A percentile compares a stretch with the other conserved stretches of the same genome.
Evolutionary conservation across 2,113 vertebrate genomes (phyloP).

Genomic region (Girardinichthys multiradiatus): DNA sequence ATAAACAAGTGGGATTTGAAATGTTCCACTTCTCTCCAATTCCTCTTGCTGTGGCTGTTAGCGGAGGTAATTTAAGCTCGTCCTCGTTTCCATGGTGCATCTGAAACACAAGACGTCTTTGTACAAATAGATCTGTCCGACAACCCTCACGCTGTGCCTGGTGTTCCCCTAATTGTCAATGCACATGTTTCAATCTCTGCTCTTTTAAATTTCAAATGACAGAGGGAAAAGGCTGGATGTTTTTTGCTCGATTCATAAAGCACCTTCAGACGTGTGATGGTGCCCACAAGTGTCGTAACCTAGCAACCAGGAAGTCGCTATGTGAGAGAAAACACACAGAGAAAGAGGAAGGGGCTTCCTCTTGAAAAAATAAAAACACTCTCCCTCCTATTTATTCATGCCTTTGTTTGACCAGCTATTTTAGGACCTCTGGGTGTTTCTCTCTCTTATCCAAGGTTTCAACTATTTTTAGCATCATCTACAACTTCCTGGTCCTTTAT

Average conservation of each 20-base stretch:
- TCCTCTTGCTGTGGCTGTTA: slow-evolving; percentile 50
- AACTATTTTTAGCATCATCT: slow-evolving; percentile 72
- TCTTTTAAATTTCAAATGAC: slow-evolving; percentile 78
- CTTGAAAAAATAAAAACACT: slow-evolving; percentile 51
- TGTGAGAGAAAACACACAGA: slow-evolving; percentile 35
- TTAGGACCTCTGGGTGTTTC: slow-evolving; percentile 72
- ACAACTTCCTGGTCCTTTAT: slow-evolving; percentile 59
- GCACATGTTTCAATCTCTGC: slow-evolving; percentile 58
- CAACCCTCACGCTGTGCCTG: slow-evolving; percentile 42
- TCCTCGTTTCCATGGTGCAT: slow-evolving; percentile 53
- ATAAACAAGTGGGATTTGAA: slow-evolving; percentile 38
- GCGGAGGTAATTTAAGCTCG: slow-evolving; percentile 51
- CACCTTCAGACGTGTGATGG: slow-evolving; percentile 71
- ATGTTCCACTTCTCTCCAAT: slow-evolving; percentile 37
- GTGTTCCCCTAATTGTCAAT: slow-evolving; percentile 66
- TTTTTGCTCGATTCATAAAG: slow-evolving; percentile 60
- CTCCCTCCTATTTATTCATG: slow-evolving; percentile 70
- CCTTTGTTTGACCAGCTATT: slow-evolving; percentile 80
- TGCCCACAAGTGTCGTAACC: slow-evolving; percentile 78
- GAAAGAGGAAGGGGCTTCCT: slow-evolving; percentile 72
- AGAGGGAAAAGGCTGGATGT: slow-evolving; percentile 51
- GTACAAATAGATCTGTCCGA: slow-evolving; percentile 56
- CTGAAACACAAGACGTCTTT: slow-evolving; percentile 55
- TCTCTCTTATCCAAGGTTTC: slow-evolving; percentile 56
- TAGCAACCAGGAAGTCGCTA: slow-evolving; percentile 81